These are phyloP conservation scores for Trachurus trachurus DNA, from an alignment of 2,797 vertebrate species.

Conservation along the genomic window DNA sequence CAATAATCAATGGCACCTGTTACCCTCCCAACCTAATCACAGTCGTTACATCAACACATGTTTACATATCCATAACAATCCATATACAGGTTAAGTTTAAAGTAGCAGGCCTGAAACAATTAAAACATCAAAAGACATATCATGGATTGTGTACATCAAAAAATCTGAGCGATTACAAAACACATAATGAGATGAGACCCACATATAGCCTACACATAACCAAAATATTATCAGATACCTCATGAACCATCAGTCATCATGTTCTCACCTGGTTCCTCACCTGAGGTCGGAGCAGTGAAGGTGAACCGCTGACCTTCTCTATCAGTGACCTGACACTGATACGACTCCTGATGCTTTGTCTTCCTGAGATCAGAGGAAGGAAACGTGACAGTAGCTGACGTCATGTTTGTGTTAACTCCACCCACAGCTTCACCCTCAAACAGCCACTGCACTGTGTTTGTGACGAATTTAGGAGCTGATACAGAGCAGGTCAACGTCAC, in stretches of 20 bases:
- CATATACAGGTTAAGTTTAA: too few relatives aligned
- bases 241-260: background rate
- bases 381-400: background rate
- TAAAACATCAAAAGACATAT: too few relatives aligned
- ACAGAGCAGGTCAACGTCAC: background rate
- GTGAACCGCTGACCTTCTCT: rapidly evolving
- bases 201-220: too few relatives aligned
- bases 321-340: background rate
- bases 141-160: too few relatives aligned
- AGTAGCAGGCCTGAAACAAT: too few relatives aligned
- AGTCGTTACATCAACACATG: too few relatives aligned
- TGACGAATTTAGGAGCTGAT: rapidly evolving
- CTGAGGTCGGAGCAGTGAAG: background rate
- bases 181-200: too few relatives aligned
- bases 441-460: conserved; percentile 11
- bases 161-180: too few relatives aligned
- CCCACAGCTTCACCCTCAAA: background rate
- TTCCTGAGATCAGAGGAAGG: background rate
- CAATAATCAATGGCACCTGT: too few relatives aligned
- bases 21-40: too few relatives aligned
- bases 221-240: too few relatives aligned
- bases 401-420: background rate
- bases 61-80: too few relatives aligned
- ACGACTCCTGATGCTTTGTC: background rate
- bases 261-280: background rate